Conservation (phyloP, 64 coral and sea anemone genomes). For the Pachyseris speciosa region DNA sequence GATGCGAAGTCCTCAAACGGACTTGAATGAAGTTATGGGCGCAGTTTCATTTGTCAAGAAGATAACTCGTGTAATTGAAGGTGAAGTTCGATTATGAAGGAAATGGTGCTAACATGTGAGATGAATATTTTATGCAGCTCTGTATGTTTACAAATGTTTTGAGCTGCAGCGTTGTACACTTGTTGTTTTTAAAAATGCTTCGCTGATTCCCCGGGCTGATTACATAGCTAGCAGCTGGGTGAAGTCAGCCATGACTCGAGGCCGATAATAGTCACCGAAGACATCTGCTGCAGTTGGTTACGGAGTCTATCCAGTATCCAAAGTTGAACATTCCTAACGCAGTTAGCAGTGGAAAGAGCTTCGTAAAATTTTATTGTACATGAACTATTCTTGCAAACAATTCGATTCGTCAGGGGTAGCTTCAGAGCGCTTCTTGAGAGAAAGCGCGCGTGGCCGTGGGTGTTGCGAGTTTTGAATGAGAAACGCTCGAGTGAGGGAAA, state of each 20-base stretch:
- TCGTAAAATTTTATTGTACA: no score
- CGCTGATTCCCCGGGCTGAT: not conserved
- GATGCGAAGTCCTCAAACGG: no score
- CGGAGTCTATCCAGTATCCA: not conserved
- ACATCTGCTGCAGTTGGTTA: slow-evolving; percentile 42
- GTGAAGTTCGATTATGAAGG: not conserved
- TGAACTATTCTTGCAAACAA: no score
- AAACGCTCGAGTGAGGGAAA: not conserved
- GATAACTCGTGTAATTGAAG: no score
- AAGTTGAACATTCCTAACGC: not conserved
- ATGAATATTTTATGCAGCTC: not conserved
- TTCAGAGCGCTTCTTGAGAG: no score
- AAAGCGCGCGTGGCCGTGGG: no score
- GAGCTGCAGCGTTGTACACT: not conserved
- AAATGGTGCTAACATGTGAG: not conserved
- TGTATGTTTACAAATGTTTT: not conserved
- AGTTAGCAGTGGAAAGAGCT: not conserved
- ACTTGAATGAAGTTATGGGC: no score
- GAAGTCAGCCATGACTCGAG: not conserved
- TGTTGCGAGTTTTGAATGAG: no score
- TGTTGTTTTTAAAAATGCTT: not conserved
- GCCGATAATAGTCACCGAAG: no score
- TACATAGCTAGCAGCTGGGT: not conserved
- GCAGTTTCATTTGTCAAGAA: no score
- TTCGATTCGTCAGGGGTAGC: no score